phyloP scores from a whole-genome alignment of 2,888 invertebrate species.

The Chymomyza amoena region DNA sequence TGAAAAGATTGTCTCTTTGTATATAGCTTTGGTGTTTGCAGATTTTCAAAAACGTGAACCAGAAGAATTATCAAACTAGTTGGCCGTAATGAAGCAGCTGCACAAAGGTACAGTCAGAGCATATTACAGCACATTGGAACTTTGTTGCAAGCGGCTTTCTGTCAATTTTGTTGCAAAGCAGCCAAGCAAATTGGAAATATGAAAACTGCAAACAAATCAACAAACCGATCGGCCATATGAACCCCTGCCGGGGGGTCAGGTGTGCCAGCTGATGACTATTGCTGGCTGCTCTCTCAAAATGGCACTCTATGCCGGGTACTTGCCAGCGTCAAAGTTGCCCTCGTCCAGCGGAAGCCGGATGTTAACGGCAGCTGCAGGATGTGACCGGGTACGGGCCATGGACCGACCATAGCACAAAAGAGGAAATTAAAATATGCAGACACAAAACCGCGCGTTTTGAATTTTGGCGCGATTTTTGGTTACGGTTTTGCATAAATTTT shows the following conservation, averaged over 20 bases:
- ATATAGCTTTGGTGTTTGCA: too few relatives aligned
- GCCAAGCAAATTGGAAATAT: constrained; percentile 44
- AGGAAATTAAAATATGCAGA: constrained; percentile 75
- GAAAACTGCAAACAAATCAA: constrained; percentile 44
- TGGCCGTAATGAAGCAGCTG: not conserved
- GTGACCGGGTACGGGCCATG: constrained; percentile 2
- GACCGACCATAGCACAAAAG: constrained; percentile 47
- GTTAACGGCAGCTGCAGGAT: constrained; percentile 55
- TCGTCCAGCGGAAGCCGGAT: constrained; percentile 56
- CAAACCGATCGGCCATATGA: constrained; percentile 23
- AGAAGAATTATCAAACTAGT: not conserved
- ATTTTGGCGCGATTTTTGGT: constrained; percentile 68
- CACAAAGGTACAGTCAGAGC: too few relatives aligned
- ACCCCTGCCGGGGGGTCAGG: not conserved
- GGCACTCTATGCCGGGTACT: not conserved
- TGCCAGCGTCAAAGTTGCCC: not conserved
- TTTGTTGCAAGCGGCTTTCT: too few relatives aligned
- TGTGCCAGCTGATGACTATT: too few relatives aligned
- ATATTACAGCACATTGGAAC: too few relatives aligned
- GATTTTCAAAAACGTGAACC: not conserved
- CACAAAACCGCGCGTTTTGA: constrained; percentile 69
- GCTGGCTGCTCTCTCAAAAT: too few relatives aligned
- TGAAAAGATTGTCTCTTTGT: too few relatives aligned
- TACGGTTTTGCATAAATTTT: constrained; percentile 65
- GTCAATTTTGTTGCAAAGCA: not conserved